Conservation (phyloP, 2,797 vertebrate genomes). For the Rhinoraja longicauda region DNA sequence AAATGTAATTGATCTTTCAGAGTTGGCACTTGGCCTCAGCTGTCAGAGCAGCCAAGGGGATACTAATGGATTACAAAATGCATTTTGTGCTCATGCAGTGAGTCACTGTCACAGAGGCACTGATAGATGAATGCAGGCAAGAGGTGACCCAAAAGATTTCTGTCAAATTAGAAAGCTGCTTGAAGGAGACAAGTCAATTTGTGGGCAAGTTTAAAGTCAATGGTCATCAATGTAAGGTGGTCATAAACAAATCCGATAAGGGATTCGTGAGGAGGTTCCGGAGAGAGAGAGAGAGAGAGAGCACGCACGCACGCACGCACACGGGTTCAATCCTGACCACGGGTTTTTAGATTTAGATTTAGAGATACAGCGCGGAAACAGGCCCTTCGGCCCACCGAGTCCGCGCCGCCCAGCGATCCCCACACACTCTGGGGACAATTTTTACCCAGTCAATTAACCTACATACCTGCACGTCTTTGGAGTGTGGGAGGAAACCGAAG, state of each 20-base stretch:
- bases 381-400: too few species aligned
- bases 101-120: neutral
- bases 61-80: constrained; percentile 17
- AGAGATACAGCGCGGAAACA: too few species aligned
- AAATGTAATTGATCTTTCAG: neutral
- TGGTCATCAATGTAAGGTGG: neutral
- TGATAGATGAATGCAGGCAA: neutral
- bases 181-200: neutral
- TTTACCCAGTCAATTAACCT: too few species aligned
- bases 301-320: neutral
- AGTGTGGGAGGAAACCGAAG: too few species aligned
- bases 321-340: too few species aligned
- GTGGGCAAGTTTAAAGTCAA: neutral
- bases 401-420: too few species aligned
- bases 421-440: too few species aligned
- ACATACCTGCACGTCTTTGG: too few species aligned
- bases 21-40: neutral
- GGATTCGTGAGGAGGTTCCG: neutral
- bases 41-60: neutral
- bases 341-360: too few species aligned
- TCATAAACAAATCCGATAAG: neutral
- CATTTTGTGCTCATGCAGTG: neutral
- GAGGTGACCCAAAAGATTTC: neutral
- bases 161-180: neutral
- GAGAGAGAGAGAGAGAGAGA: neutral